These are phyloP conservation scores for Hypercompe scribonia DNA, from an alignment of 2,888 invertebrate genomes.

Conservation along the genomic window DNA sequence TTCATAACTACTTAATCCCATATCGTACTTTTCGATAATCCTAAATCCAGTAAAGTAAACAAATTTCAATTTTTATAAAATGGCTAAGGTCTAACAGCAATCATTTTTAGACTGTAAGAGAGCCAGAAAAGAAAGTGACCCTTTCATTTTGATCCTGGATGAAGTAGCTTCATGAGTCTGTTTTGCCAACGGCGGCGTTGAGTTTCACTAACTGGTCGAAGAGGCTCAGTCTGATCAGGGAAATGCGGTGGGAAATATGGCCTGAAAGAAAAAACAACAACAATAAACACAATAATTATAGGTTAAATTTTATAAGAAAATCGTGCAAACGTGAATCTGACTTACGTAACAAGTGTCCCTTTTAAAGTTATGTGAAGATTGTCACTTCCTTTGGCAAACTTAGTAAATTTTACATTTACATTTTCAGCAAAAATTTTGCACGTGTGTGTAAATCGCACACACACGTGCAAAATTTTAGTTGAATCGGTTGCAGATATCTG, in stretches of 20 bases:
- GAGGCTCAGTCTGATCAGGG: conserved; percentile 61
- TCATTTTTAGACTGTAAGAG: no score
- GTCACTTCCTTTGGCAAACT: not conserved
- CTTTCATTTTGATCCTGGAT: conserved; percentile 15
- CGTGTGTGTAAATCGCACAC: no score
- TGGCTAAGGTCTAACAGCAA: not conserved
- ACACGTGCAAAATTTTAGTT: no score
- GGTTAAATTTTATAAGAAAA: not conserved
- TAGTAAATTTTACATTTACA: no score
- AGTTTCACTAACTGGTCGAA: conserved; percentile 64
- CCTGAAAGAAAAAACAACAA: conserved; percentile 40
- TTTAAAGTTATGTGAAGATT: not conserved
- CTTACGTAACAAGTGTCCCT: not conserved
- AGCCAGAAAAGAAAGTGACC: not conserved
- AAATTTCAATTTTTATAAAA: not conserved
- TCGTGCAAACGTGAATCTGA: not conserved
- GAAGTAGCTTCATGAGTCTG: conserved; percentile 64
- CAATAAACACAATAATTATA: not conserved
- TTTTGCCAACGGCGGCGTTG: conserved; percentile 74
- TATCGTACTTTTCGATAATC: not conserved
- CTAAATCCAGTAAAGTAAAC: not conserved
- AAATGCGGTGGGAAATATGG: conserved; percentile 66
- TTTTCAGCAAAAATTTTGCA: no score
- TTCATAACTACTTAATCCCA: not conserved
- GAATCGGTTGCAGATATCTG: no score